These are phyloP conservation scores for Zophobas atratus DNA, from an alignment of 1,140 invertebrate species.

Conservation along the genomic window DNA sequence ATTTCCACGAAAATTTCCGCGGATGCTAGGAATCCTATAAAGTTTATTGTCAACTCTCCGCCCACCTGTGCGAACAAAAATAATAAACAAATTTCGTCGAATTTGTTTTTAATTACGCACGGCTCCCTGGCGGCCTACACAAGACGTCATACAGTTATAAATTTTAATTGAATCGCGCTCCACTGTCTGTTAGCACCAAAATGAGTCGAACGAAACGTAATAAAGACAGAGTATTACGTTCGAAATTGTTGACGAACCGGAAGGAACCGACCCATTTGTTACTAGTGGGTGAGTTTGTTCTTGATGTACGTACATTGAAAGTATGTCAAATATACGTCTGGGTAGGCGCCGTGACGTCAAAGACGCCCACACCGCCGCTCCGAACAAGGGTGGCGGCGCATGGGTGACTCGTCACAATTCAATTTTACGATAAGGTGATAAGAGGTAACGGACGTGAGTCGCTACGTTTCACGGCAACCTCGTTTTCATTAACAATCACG, in stretches of 20 bases:
- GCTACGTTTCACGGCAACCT: conserved; percentile 12
- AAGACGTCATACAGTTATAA: neutral
- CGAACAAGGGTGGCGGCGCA: conserved; percentile 34
- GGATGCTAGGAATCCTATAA: neutral
- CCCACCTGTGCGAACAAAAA: conserved; percentile 13
- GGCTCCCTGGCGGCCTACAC: neutral
- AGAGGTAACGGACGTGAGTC: conserved; percentile 9
- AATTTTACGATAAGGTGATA: conserved; percentile 38
- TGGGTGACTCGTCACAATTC: conserved; percentile 32
- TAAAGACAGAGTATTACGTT: conserved; percentile 13
- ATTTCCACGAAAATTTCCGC: neutral
- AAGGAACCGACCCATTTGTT: conserved; percentile 40
- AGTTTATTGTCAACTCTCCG: neutral
- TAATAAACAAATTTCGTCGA: conserved; percentile 9
- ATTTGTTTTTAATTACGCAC: conserved; percentile 2
- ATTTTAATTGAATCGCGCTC: neutral
- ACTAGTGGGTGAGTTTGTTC: conserved; percentile 42
- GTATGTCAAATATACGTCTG: conserved; percentile 46
- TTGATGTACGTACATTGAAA: conserved; percentile 43
- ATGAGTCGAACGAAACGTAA: conserved; percentile 7
- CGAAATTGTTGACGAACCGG: conserved; percentile 29
- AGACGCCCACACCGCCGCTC: conserved; percentile 37
- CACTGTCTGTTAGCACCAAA: neutral
- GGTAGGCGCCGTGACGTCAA: conserved; percentile 48
- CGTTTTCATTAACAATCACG: conserved; percentile 27